These are phyloP conservation scores for Fragum fragum DNA, from an alignment of 2,888 invertebrate species.

Conservation along the genomic window DNA sequence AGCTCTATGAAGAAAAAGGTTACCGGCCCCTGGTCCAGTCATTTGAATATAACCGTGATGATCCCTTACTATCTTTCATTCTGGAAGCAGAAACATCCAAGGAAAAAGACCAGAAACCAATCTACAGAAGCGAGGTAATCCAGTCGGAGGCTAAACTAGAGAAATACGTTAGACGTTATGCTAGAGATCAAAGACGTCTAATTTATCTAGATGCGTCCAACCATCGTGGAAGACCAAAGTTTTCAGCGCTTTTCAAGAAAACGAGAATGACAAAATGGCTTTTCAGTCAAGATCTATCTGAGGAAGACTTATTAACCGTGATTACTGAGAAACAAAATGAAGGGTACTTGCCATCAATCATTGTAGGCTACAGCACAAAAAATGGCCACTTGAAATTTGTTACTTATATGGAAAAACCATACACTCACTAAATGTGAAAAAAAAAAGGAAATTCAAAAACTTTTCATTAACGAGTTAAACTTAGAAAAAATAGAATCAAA, in stretches of 20 bases:
- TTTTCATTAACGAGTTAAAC: no score
- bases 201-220: slow-evolving; percentile 79
- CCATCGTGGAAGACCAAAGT: slow-evolving; percentile 76
- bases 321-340: slow-evolving; percentile 69
- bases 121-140: slow-evolving; percentile 58
- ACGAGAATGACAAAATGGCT: slow-evolving; percentile 72
- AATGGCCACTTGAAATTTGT: slow-evolving; percentile 65
- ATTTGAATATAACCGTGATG: slow-evolving; percentile 72
- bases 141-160: slow-evolving; percentile 71
- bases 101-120: slow-evolving; percentile 60
- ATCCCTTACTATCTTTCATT: slow-evolving; percentile 80
- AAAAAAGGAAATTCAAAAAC: no score
- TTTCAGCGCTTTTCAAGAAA: slow-evolving; percentile 82
- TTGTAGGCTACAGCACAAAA: slow-evolving; percentile 76
- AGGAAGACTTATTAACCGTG: slow-evolving; percentile 65
- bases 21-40: slow-evolving; percentile 80
- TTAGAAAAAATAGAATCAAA: no score
- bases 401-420: slow-evolving; percentile 72
- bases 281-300: slow-evolving; percentile 72
- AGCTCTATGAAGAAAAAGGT: slow-evolving; percentile 78
- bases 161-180: slow-evolving; percentile 71
- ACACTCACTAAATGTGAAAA: not conserved
- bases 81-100: slow-evolving; percentile 71
- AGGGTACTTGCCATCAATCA: slow-evolving; percentile 77
- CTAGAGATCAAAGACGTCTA: slow-evolving; percentile 69